Evolutionary conservation across 2,113 vertebrate genomes (phyloP), one percentile per base, ranked within the genome.

Genomic region (Neomonachus schauinslandi): DNA sequence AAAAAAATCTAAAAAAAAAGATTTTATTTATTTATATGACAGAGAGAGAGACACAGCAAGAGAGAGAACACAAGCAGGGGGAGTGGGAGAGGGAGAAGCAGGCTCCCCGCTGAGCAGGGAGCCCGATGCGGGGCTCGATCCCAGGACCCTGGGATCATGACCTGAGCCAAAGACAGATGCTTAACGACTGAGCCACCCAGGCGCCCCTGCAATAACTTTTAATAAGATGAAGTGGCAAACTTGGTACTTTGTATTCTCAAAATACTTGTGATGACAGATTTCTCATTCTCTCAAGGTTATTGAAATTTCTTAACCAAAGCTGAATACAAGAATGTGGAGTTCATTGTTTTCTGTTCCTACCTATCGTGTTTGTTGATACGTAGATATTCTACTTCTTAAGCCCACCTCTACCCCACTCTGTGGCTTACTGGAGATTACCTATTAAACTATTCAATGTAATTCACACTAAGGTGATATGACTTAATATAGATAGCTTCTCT

Each of bases 331-430:
- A 51, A 26, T 9, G 4, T 5, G 39, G 85, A 8, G 9, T 26
- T 39, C 18, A 28, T 3, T 2, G 15, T 31, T 81, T 92, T n/a
- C 33, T 79, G 28, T 74, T 71, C 79, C 22, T 51, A 28, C 2
- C 7, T 0, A 1, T 59, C 33, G 0, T 11, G 6, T 46, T 55
- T 46, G 18, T 4, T 71, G 57, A 21, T 2, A 12, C 4, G 14
- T 3, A 67, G 16, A 15, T 9, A 2, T 53, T 67, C 51, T n/a
- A 31, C 46, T 57, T 51, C 65, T 46, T 53, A 86, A 61, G 12
- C 28, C 61, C 61, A 63, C 12, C 76, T 69, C 4, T 18, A 61
- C 16, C 21, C 7, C 9, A 18, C 36, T 87, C 7, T 53, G 12
- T 6, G 36, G 31, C 53, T 42, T 49, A 9, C 4, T 51, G 51